Evolutionary conservation across 2,888 invertebrate genomes (phyloP), one percentile per base, ranked within the genome.

Genomic region (Drosophila eohydei): DNA sequence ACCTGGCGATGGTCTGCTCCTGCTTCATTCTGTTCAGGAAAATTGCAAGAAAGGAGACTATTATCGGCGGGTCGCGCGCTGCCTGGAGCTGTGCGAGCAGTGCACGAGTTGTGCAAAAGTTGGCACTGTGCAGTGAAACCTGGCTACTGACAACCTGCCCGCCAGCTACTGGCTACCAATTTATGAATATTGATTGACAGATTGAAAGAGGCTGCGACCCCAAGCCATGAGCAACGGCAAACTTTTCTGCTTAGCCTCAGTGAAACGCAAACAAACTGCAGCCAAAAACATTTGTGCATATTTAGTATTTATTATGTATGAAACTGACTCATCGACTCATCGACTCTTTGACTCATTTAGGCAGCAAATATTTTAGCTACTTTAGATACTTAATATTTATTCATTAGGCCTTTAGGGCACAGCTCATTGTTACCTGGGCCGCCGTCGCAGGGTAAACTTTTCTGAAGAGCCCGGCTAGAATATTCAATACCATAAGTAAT

Each of bases 161-260:
- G 44, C 38, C 28, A 54, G 56, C 59, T 41, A 38, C 51, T 60
- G 52, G 40, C 51, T 61, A 21, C 6, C 52, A 74, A 69, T 71
- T 75, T 72, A 79, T 72, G 75, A 67, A 72, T 75, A 79, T 78
- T 75, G 75, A 79, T 75, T 79, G 78, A 69, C 51, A 40, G 74
- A 74, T 78, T 74, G 78, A 68, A 50, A 32, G 52, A 50, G 43
- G 32, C 34, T 21, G 16, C n/a, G 30, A 36, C 26, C 50, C 26
- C 14, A 28, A 44, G 55, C 40, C 34, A 28, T n/a, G 4, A 56
- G n/a, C 56, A 38, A 44, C 38, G 32, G 21, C 26, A 71, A 71
- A 56, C 11, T 61, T 72, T 67, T 61, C 28, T 50, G 59, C 61
- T 48, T 65, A 41, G 61, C 43, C 38, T 46, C 21, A 41, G 57